These are phyloP conservation scores for Thryonomys swinderianus DNA, from an alignment of 2,113 vertebrate species.

Conservation along the genomic window DNA sequence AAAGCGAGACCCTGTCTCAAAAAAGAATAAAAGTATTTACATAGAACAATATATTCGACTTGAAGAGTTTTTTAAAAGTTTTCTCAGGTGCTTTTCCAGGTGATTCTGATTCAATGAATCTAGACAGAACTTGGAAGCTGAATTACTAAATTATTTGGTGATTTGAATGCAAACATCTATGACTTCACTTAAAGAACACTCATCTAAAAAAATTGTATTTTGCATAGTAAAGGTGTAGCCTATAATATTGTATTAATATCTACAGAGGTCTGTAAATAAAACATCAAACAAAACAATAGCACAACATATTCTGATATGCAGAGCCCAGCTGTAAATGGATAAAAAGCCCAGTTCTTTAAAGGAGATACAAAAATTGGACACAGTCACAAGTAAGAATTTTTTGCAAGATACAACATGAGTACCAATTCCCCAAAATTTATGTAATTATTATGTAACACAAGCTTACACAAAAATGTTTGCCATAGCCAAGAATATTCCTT, in stretches of 20 bases:
- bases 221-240: not conserved
- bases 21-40: not conserved
- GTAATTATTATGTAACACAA: not conserved
- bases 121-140: not conserved
- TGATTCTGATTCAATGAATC: not conserved
- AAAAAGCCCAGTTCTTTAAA: not conserved
- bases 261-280: not conserved
- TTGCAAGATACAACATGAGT: not conserved
- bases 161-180: not conserved
- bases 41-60: not conserved
- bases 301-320: not conserved
- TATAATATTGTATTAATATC: not conserved
- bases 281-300: not conserved
- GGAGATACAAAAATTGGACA: not conserved
- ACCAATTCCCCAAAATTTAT: not conserved
- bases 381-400: not conserved
- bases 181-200: not conserved
- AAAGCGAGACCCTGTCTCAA: too few species aligned
- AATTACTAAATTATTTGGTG: not conserved
- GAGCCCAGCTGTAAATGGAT: not conserved
- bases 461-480: not conserved
- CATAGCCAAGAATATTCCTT: not conserved
- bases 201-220: not conserved
- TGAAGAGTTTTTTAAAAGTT: not conserved
- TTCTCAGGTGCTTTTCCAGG: not conserved